Evolutionary conservation across 1,140 invertebrate genomes (phyloP), one percentile per base, ranked within the genome.

Genomic region (Coenobita brevimanus): DNA sequence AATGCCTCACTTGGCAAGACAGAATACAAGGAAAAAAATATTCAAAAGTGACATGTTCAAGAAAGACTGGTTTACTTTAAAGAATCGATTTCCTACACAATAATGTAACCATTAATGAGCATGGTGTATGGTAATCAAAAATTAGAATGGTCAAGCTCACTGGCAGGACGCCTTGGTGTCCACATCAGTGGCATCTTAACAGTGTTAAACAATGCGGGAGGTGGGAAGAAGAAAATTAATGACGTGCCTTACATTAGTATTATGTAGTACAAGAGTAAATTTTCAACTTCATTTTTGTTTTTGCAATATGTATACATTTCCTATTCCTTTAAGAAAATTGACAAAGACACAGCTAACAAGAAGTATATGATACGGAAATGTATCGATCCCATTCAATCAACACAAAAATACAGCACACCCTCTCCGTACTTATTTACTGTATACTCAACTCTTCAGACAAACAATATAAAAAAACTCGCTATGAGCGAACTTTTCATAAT

Each of bases 281-380:
- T 79, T 86, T 86, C 84, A 80, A 79, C 69, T 86, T 86, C 83
- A 86, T 88, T 88, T 88, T 88, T 88, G 78, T 88, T 88, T 88
- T 88, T 88, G 86, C 86, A 88, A 88, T 88, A 86, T 86, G 84
- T 82, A 88, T 88, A 88, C 86, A 88, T 82, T 88, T 88, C 62
- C 86, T 88, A 88, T 88, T 88, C 86, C 78, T 81, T 88, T 88
- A 88, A 88, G 86, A 88, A 88, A 88, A 86, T 79, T 80, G 86
- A 88, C 86, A 88, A 88, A 88, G 86, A 88, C 79, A 85, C 82
- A 82, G 78, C 86, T 88, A 88, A 88, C 86, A 88, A 88, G 79
- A 82, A 88, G 71, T 88, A 75, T 73, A 54, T 88, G 86, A 88
- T 88, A 88, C 86, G 78, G 46, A 88, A 88, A 88, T 88, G 86